A percentile compares a stretch with the other conserved stretches of the same genome.
Evolutionary conservation across 2,888 invertebrate species (phyloP).

Genomic region (Ypsolopha scabrella): DNA sequence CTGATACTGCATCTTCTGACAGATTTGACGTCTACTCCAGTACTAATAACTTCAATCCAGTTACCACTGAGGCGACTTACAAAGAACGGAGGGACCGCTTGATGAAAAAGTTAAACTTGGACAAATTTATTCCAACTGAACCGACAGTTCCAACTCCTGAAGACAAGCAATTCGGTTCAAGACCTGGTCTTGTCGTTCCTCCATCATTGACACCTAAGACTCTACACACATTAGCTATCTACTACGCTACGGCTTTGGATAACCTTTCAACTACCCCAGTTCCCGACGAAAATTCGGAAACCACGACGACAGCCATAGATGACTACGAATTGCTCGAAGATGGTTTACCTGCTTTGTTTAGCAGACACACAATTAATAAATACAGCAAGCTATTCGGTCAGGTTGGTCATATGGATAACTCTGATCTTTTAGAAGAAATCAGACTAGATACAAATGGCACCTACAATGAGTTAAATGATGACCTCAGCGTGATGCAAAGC

Average conservation of each 20-base stretch:
- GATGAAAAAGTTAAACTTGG: slow-evolving; percentile 76
- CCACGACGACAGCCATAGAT: slow-evolving; percentile 36
- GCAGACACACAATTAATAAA: slow-evolving; percentile 75
- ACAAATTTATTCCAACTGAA: slow-evolving; percentile 52
- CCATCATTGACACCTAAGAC: slow-evolving; percentile 83
- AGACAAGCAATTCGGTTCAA: slow-evolving; percentile 56
- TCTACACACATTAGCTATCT: slow-evolving; percentile 81
- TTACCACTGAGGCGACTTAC: slow-evolving; percentile 52
- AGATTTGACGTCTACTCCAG: slow-evolving; percentile 33
- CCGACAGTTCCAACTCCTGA: slow-evolving; percentile 44
- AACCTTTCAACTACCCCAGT: slow-evolving; percentile 52
- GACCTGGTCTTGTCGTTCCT: slow-evolving; percentile 76
- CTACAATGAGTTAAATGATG: slow-evolving; percentile 57
- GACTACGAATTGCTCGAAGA: slow-evolving; percentile 54
- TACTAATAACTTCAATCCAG: slow-evolving; percentile 24
- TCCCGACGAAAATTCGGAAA: slow-evolving; percentile 36
- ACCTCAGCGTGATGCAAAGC: slow-evolving; percentile 73
- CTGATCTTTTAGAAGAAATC: slow-evolving; percentile 47
- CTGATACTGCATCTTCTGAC: slow-evolving; percentile 34
- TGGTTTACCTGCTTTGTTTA: slow-evolving; percentile 73
- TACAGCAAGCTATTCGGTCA: slow-evolving; percentile 62
- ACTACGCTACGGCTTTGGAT: slow-evolving; percentile 80
- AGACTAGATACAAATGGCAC: slow-evolving; percentile 52
- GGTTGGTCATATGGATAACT: slow-evolving; percentile 25
- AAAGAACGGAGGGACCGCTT: slow-evolving; percentile 78